phyloP scores from a whole-genome alignment of 2,888 invertebrate genomes.

The Morpho achilles region DNA sequence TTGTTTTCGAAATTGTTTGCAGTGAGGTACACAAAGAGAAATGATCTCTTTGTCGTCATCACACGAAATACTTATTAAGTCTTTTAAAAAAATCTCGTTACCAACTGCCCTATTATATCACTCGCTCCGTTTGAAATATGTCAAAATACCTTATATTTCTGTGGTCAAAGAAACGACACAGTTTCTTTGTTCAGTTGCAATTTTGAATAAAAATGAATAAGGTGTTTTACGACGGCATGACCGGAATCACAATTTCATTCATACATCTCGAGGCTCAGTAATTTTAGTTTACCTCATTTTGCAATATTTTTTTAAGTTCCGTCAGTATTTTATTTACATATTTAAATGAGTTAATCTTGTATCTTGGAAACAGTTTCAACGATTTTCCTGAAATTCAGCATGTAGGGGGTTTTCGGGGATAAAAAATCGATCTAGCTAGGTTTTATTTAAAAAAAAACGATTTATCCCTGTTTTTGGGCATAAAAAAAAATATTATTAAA shows the following conservation, averaged over 20 bases:
- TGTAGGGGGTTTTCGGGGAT: too few species aligned
- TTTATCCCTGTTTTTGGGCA: too few species aligned
- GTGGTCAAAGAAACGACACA: slow-evolving; percentile 28
- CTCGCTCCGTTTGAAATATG: slow-evolving; percentile 44
- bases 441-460: too few species aligned
- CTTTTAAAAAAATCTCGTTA: not conserved
- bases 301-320: too few species aligned
- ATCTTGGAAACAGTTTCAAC: too few species aligned
- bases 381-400: too few species aligned
- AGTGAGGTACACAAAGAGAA: not conserved
- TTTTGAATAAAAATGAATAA: slow-evolving; percentile 44
- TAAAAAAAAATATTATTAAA: too few species aligned
- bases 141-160: slow-evolving; percentile 47
- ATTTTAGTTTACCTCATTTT: too few species aligned
- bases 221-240: slow-evolving; percentile 34
- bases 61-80: not conserved
- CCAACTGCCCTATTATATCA: not conserved
- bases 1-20: not conserved
- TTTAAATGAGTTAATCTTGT: too few species aligned
- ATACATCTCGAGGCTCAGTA: slow-evolving; percentile 24
- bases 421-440: too few species aligned
- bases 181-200: slow-evolving; percentile 50
- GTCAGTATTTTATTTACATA: too few species aligned
- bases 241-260: slow-evolving; percentile 34
- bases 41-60: not conserved